Conservation (phyloP, 2,113 vertebrate genomes). For the Callopanchax toddi region DNA sequence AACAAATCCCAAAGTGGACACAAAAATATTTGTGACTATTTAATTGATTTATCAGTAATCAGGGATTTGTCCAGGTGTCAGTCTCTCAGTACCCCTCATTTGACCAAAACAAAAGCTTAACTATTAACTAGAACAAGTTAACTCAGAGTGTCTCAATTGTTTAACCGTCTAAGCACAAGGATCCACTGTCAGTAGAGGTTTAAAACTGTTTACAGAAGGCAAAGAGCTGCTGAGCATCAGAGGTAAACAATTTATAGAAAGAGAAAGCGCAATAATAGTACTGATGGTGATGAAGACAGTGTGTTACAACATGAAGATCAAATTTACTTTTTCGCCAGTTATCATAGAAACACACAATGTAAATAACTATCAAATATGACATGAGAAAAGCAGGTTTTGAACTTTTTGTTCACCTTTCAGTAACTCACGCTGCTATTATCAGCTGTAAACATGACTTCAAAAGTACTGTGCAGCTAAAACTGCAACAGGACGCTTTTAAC, state of each 20-base stretch:
- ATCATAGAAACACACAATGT: constrained; percentile 4
- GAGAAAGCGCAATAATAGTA: constrained; percentile 32
- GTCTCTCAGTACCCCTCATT: constrained; percentile 37
- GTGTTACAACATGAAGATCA: neutral
- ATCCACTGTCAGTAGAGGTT: constrained; percentile 45
- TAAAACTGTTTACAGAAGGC: constrained; percentile 67
- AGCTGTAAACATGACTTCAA: constrained; percentile 44
- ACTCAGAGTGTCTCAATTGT: constrained; percentile 31
- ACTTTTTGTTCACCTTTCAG: constrained; percentile 5
- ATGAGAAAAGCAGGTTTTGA: neutral
- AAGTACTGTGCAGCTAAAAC: constrained; percentile 28
- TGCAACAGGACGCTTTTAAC: constrained; percentile 1
- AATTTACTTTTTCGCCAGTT: neutral
- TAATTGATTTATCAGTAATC: constrained; percentile 27
- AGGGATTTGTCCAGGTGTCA: constrained; percentile 34
- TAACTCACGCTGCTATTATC: constrained; percentile 4
- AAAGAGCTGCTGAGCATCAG: constrained; percentile 57
- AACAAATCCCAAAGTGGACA: constrained; percentile 37
- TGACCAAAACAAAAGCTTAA: constrained; percentile 28
- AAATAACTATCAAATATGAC: constrained; percentile 6
- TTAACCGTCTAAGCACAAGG: constrained; percentile 67
- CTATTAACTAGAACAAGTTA: constrained; percentile 2
- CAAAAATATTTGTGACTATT: constrained; percentile 42
- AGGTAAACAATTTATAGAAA: constrained; percentile 61
- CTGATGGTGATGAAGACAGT: constrained; percentile 62